Evolutionary conservation across 2,888 invertebrate species (phyloP).

Genomic region (Minunthozetes semirufus): DNA sequence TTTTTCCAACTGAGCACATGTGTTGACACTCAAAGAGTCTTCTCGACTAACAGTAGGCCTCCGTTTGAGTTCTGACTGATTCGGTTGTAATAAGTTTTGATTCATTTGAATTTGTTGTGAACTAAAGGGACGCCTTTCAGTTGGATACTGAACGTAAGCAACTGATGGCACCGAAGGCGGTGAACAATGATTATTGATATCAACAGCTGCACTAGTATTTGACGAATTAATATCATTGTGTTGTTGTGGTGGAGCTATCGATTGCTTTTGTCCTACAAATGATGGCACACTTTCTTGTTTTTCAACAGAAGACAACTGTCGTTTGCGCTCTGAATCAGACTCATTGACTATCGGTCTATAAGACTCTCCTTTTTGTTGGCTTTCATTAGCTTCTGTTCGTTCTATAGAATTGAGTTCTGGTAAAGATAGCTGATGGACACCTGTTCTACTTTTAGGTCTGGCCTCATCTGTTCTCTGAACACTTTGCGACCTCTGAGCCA

Average conservation of each 20-base stretch:
- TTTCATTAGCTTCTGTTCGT: neutral
- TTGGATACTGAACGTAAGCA: neutral
- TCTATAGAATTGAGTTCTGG: conserved; percentile 27
- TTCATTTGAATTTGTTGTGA: conserved; percentile 10
- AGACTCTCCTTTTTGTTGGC: neutral
- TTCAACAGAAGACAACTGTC: conserved; percentile 24
- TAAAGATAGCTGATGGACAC: conserved; percentile 32
- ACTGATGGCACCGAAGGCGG: neutral
- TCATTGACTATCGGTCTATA: neutral
- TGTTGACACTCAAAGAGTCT: conserved; percentile 25
- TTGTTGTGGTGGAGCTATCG: conserved; percentile 7
- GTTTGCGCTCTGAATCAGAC: neutral
- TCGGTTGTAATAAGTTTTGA: conserved; percentile 20
- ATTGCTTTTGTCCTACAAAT: conserved; percentile 19
- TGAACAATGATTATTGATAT: neutral
- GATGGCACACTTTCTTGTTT: conserved; percentile 33
- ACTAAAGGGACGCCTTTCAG: conserved; percentile 5
- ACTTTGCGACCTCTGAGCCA: conserved; percentile 19
- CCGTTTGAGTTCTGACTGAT: conserved; percentile 7
- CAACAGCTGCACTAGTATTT: conserved; percentile 7
- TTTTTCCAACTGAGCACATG: conserved; percentile 33
- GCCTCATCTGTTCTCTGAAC: conserved; percentile 20
- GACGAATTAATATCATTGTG: neutral
- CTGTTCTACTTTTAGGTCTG: neutral
- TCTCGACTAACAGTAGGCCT: neutral